phyloP scores from a whole-genome alignment of 2,888 invertebrate genomes.

The Agrenia bidenticulata region DNA sequence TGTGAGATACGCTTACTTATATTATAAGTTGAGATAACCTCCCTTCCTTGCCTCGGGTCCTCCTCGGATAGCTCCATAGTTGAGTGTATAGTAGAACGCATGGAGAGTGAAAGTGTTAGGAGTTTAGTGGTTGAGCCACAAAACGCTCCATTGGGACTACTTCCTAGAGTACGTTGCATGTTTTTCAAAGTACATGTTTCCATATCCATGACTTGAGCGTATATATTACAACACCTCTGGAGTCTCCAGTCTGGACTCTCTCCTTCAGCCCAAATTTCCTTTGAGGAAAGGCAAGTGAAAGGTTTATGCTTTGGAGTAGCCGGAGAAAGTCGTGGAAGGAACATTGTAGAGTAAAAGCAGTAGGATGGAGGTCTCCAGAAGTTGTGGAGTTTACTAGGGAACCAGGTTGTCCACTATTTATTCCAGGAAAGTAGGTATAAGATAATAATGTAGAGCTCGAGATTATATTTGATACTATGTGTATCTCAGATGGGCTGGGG shows the following conservation, averaged over 20 bases:
- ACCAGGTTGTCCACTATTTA: too few relatives aligned
- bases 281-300: too few relatives aligned
- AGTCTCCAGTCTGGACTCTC: neutral
- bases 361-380: too few relatives aligned
- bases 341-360: too few relatives aligned
- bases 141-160: conserved; percentile 40
- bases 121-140: conserved; percentile 41
- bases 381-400: too few relatives aligned
- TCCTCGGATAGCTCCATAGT: neutral
- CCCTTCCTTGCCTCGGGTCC: neutral
- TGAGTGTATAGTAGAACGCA: neutral
- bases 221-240: too few relatives aligned
- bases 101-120: conserved; percentile 6
- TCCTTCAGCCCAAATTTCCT: neutral
- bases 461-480: too few relatives aligned
- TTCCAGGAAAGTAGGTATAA: too few relatives aligned
- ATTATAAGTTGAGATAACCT: neutral
- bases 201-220: neutral
- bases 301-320: too few relatives aligned
- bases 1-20: conserved; percentile 2
- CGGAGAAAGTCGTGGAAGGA: too few relatives aligned
- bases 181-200: neutral
- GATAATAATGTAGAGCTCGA: too few relatives aligned
- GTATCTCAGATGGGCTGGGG: too few relatives aligned
- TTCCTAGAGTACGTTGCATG: neutral